Evolutionary conservation across 2,888 invertebrate genomes (phyloP), one percentile per base, ranked within the genome.

Genomic region (Acanthoscelides obtectus): DNA sequence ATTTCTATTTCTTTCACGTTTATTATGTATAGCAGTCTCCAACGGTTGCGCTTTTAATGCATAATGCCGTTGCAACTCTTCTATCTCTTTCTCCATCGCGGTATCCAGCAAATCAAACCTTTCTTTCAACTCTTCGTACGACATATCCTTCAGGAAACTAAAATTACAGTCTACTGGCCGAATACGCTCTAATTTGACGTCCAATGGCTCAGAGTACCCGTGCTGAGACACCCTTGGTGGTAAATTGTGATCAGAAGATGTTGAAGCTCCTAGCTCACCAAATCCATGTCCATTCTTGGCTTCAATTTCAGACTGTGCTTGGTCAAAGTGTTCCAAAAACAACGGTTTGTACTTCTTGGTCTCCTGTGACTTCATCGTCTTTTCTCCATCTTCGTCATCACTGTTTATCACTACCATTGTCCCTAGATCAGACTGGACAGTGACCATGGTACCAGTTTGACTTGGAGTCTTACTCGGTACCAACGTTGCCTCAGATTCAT

Each of bases 31-130:
- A 65, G 79, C 77, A 70, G 76, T 76, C 68, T 80, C 80, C 83
- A 99, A 98, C 77, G 99, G 99, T 84, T 98, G 97, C 70, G 98
- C 89, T 87, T 99, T 99, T 80, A 95, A 94, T 86, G 96, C 95
- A 88, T 98, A 99, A 82, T 97, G 91, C 81, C 94, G 91, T 82
- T 96, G 91, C 77, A 99, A 89, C 85, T 96, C 97, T 82, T 98
- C 98, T 80, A 99, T 97, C 87, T 99, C 99, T 70, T 94, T 91
- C 87, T 99, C 99, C 98, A 99, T 99, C 86, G 99, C 98, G 21
- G 94, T 92, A 87, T 99, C 99, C 82, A 99, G 89, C 82, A 92
- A 93, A 77, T 94, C 90, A 91, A 99, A 93, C 80, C 97, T 91
- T 82, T 93, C 91, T 86, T 97, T 95, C 80, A 99, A 89, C 86